Percentiles rank a stretch among this genome's conserved stretches.
phyloP scores from a whole-genome alignment of 2,888 invertebrate genomes.

The Holacanthella duospinosa region DNA sequence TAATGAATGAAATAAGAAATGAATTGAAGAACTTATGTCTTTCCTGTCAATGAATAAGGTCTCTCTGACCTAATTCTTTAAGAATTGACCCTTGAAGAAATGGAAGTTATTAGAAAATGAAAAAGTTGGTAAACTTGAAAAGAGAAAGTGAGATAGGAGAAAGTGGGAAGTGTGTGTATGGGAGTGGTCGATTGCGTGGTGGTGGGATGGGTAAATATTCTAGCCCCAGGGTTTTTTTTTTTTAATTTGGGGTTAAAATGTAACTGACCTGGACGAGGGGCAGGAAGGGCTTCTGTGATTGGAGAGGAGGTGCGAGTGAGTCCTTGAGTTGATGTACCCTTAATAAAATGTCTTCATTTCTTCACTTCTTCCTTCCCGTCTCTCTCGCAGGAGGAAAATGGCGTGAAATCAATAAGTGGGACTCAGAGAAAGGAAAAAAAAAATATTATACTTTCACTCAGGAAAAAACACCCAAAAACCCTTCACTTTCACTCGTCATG shows the following conservation, averaged over 20 bases:
- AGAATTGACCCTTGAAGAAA: too few species aligned
- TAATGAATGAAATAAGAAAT: too few species aligned
- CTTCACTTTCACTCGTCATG: background rate
- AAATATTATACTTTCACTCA: background rate
- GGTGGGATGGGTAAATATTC: background rate
- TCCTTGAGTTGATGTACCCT: background rate
- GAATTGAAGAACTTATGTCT: too few species aligned
- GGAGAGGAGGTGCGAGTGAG: background rate
- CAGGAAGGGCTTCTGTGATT: background rate
- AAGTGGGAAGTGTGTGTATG: background rate
- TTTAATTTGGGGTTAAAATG: too few species aligned
- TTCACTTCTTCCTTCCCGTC: background rate
- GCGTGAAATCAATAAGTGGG: constrained; percentile 17
- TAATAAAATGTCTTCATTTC: background rate
- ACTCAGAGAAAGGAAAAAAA: background rate
- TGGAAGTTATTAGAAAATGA: too few species aligned
- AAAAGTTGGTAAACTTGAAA: too few species aligned
- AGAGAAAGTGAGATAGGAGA: too few species aligned
- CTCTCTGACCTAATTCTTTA: too few species aligned
- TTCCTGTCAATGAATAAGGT: too few species aligned
- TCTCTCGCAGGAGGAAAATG: constrained; percentile 11
- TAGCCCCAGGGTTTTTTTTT: background rate
- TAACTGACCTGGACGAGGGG: background rate
- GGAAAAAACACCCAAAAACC: background rate
- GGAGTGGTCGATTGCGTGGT: background rate